phyloP scores from a whole-genome alignment of 2,113 vertebrate genomes.

The Menura novaehollandiae region DNA sequence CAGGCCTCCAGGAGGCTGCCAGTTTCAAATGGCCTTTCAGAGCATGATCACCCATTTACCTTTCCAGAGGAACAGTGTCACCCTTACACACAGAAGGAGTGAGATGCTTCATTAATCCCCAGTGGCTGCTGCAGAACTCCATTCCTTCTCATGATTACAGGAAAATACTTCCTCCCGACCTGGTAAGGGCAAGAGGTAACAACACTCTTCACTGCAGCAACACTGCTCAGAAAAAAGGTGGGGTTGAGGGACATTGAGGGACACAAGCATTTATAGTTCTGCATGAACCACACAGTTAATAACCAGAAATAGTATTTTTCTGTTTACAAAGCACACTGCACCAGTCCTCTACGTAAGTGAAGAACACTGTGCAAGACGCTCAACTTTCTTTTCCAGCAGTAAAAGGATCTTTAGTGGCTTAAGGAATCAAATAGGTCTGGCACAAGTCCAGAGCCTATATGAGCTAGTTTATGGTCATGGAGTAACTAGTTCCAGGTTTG shows the following conservation, averaged over 20 bases:
- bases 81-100: not conserved
- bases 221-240: not conserved
- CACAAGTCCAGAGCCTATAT: not conserved
- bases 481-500: not conserved
- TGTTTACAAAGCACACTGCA: not conserved
- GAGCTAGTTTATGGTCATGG: fast-evolving
- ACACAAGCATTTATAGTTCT: not conserved
- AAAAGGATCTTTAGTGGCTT: not conserved
- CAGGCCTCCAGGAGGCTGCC: not conserved
- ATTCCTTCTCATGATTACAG: not conserved
- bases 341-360: not conserved
- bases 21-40: not conserved
- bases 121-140: not conserved
- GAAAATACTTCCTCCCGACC: not conserved
- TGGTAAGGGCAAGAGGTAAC: not conserved
- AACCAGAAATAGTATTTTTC: not conserved
- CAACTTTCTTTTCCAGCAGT: not conserved
- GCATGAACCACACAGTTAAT: not conserved
- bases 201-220: not conserved
- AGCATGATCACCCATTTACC: not conserved
- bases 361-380: fast-evolving
- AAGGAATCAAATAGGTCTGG: not conserved
- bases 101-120: not conserved
- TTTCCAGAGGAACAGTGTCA: not conserved
- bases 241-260: not conserved